Evolutionary conservation across 2,797 vertebrate genomes (phyloP), one percentile per base, ranked within the genome.

Genomic region (Pipistrellus kuhlii): DNA sequence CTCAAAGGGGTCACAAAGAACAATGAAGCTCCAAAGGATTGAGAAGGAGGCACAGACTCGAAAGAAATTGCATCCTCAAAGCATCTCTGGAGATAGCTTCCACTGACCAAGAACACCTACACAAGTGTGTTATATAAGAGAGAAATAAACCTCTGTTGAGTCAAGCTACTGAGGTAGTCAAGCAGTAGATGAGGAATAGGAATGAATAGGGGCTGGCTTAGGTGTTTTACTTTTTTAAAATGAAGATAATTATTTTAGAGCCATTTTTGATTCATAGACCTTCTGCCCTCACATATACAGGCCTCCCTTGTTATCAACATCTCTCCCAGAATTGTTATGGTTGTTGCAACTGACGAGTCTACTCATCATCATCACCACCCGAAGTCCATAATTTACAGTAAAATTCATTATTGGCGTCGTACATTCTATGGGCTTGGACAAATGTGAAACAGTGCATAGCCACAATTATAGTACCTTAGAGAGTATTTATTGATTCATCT

Each of bases 211-310:
- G 46, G 4, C 15, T 55, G 44, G 2, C 5, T 72, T 57, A 17
- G 20, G 6, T 32, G 21, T 10, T 75, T 81, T 55, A 27, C n/a
- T 84, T 55, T 66, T 81, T 73, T 30, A 44, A 11, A 48, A 41
- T 44, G 53, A 53, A 77, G 64, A 64, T 5, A 69, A 35, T 30
- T 77, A 27, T 77, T 15, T 72, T 41, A 89, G 23, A 62, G 32
- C 3, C 2, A 5, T 23, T 41, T 46, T 73, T 35, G 13, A 3
- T 90, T 73, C 44, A 1, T 14, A 9, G 32, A 2, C 8, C 8
- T 3, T 2, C 2, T 6, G 0, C 3, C 3, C 44, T 35, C 3
- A 10, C 30, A 11, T 18, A 2, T 1, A 10, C 11, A 35, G 21
- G 41, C 41, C 41, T 32, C 30, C 8, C 20, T 18, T 41, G 15